These are phyloP conservation scores for Lithosia quadra DNA, from an alignment of 2,888 invertebrate genomes.

Conservation along the genomic window DNA sequence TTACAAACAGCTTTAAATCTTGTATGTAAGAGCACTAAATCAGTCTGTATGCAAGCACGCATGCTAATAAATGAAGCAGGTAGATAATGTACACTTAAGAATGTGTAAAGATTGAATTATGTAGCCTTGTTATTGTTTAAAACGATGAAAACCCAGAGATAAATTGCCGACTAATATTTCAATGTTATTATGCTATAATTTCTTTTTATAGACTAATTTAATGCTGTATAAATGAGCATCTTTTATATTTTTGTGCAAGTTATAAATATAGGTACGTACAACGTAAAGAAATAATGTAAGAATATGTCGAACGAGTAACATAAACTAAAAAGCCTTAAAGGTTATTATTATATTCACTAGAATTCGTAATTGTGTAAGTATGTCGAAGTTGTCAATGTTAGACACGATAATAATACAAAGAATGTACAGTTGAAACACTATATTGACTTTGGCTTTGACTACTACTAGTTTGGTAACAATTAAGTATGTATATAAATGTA, in stretches of 20 bases:
- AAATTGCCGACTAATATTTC: conserved; percentile 55
- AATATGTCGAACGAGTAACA: not conserved
- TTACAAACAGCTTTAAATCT: conserved; percentile 57
- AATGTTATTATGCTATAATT: conserved; percentile 55
- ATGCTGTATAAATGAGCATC: conserved; percentile 54
- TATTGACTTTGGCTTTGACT: no score
- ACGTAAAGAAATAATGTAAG: not conserved
- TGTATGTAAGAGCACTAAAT: conserved; percentile 55
- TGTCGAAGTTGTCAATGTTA: not conserved
- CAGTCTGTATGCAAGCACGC: conserved; percentile 51
- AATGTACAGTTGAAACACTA: not conserved
- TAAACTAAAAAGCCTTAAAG: not conserved
- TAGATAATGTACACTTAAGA: conserved; percentile 38
- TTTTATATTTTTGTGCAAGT: conserved; percentile 35
- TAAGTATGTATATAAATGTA: not conserved
- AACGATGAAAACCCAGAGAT: conserved; percentile 43
- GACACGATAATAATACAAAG: not conserved
- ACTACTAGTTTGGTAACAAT: not conserved
- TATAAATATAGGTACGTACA: not conserved
- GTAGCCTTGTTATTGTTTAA: conserved; percentile 54
- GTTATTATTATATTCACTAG: not conserved
- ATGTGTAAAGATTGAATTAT: conserved; percentile 44
- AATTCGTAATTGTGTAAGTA: not conserved
- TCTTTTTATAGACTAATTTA: conserved; percentile 63
- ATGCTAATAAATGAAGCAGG: conserved; percentile 60